A percentile compares a stretch with the other conserved stretches of the same genome.
Evolutionary conservation across 1,140 invertebrate species (phyloP).

Genomic region (Magallana angulata): DNA sequence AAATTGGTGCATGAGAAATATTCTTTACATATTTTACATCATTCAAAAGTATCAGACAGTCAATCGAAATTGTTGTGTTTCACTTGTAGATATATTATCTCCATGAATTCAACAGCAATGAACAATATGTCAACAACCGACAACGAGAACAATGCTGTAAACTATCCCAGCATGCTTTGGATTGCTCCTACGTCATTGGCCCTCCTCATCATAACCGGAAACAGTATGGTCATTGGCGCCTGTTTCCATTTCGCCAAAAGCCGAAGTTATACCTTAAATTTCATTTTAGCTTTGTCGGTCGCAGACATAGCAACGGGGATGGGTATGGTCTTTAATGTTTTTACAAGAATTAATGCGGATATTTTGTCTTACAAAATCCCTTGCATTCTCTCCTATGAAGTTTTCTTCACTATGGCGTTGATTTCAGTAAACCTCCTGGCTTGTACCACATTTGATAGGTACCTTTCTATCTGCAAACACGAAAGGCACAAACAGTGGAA

Average conservation of each 20-base stretch:
- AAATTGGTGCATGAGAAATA: no score
- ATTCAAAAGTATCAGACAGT: no score
- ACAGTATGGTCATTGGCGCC: conserved; percentile 4
- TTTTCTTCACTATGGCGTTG: conserved; percentile 13
- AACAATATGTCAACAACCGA: background rate
- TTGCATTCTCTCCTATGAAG: background rate
- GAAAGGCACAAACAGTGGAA: background rate
- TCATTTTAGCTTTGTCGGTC: background rate
- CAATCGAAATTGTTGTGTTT: no score
- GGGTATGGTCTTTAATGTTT: background rate
- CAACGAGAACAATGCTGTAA: background rate
- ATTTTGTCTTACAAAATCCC: background rate
- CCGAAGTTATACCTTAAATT: background rate
- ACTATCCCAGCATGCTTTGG: background rate
- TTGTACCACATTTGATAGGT: conserved; percentile 11
- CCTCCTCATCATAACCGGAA: background rate
- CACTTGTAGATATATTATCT: no score
- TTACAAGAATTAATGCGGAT: background rate
- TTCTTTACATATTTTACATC: no score
- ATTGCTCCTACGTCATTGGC: background rate
- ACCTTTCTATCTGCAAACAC: background rate
- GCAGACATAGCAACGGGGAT: background rate
- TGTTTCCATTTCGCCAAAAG: background rate
- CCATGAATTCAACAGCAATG: background rate
- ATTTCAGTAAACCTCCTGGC: background rate